Evolutionary conservation across 2,113 vertebrate genomes (phyloP), one percentile per base, ranked within the genome.

Genomic region (Melospiza melodia): DNA sequence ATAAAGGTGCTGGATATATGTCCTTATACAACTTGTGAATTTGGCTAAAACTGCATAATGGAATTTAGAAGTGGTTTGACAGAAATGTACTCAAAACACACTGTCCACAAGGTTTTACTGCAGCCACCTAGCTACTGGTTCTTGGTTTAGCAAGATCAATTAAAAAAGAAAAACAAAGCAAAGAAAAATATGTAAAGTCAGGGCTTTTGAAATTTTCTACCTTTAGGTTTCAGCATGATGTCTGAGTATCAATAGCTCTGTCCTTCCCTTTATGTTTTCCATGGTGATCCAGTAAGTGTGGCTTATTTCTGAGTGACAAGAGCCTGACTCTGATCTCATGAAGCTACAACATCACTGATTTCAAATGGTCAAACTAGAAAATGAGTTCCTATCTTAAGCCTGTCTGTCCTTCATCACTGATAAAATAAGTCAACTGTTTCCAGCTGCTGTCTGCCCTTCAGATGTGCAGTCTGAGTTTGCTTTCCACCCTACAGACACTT

Each of bases 71-170:
- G 52, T 67, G 18, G 48, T 89, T 37, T 90, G 37, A 84, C 59
- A 91, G 75, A 75, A 44, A 63, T 4, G 15, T 23, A 46, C 12
- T 58, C 48, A 66, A 49, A 77, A 93, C 30, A 39, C 21, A 59
- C 31, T 14, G 41, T 61, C 39, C 22, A 20, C 5, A 1, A 7
- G 27, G 23, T 61, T 93, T 74, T 69, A 68, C 65, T 69, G 41
- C 39, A 81, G 49, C 12, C 63, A 89, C 65, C 49, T 93, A 55
- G 84, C 66, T 93, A 84, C 78, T 91, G 80, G 81, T 94, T 94
- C 88, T 96, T 92, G 61, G 87, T 95, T 91, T 89, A 81, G 49
- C 48, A 92, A 74, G 52, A 77, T 54, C 37, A 81, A 49, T 84
- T 77, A 31, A 62, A 89, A 61, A 9, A 82, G 73, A 55, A 51